Evolutionary conservation across 2,888 invertebrate species (phyloP).

Genomic region (Napeogenes inachia): DNA sequence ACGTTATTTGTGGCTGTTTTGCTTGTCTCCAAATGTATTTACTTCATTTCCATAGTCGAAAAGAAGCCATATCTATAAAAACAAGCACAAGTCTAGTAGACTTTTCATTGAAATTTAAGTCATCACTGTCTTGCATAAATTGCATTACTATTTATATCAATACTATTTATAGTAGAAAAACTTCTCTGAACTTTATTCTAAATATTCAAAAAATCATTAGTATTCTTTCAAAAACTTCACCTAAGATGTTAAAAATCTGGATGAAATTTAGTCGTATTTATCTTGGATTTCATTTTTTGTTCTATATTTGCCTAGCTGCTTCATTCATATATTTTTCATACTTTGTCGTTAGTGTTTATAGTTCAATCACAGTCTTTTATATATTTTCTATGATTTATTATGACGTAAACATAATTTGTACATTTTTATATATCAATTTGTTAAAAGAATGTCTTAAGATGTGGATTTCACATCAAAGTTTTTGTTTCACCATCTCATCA

Average conservation of each 20-base stretch:
- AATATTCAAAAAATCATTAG: constrained; percentile 20
- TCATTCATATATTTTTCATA: neutral
- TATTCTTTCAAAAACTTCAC: neutral
- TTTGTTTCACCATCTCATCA: neutral
- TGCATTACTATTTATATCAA: constrained; percentile 15
- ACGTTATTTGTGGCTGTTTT: constrained; percentile 7
- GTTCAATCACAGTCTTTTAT: constrained; percentile 3
- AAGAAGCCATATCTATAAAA: too few relatives aligned
- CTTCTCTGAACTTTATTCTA: constrained; percentile 15
- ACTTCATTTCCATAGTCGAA: too few relatives aligned
- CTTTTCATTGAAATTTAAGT: constrained; percentile 5
- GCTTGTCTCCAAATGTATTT: constrained; percentile 1
- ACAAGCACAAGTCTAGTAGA: neutral
- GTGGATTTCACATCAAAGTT: constrained; percentile 16
- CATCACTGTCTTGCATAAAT: constrained; percentile 2
- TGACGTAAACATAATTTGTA: constrained; percentile 23
- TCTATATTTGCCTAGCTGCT: neutral
- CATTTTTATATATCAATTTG: constrained; percentile 18
- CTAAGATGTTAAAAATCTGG: constrained; percentile 15
- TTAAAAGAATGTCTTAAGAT: constrained; percentile 8
- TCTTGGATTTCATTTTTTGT: neutral
- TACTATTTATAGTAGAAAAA: constrained; percentile 13
- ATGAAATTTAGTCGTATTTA: constrained; percentile 9
- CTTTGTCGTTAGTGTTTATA: neutral
- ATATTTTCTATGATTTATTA: constrained; percentile 12